These are phyloP conservation scores for Sitophilus oryzae DNA, from an alignment of 1,140 invertebrate genomes.

Conservation along the genomic window DNA sequence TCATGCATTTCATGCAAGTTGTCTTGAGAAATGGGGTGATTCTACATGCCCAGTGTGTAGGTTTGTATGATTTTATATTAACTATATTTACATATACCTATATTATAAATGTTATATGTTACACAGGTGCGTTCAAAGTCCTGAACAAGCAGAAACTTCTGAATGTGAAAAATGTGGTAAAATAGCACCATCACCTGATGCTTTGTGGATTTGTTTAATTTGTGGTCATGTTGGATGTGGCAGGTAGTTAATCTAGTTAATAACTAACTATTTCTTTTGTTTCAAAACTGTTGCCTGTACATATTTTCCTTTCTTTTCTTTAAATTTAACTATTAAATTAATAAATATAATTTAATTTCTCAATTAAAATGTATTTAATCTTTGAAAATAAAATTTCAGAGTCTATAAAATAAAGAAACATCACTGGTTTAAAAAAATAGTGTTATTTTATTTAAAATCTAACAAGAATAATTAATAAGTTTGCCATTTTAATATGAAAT, in stretches of 20 bases:
- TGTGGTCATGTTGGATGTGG: conserved; percentile 98
- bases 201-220: conserved; percentile 97
- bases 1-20: conserved; percentile 94
- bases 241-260: conserved; percentile 21
- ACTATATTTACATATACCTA: neutral
- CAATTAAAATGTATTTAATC: no score
- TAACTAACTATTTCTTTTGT: conserved; percentile 3
- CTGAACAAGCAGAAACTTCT: conserved; percentile 57
- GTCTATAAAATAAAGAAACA: no score
- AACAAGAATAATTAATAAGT: neutral
- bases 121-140: conserved; percentile 77
- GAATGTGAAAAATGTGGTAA: conserved; percentile 41
- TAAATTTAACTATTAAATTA: no score
- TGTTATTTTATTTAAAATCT: neutral
- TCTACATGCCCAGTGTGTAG: conserved; percentile 71
- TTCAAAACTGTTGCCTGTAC: neutral
- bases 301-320: no score
- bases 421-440: no score
- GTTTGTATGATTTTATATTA: conserved; percentile 1
- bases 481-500: neutral
- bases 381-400: no score
- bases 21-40: conserved; percentile 95
- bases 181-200: conserved; percentile 52
- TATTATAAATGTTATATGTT: conserved; percentile 54
- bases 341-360: no score